Percentiles rank a stretch among this genome's conserved stretches.
Evolutionary conservation across 2,888 invertebrate genomes (phyloP).

Genomic region (Synanthedon formicaeformis): DNA sequence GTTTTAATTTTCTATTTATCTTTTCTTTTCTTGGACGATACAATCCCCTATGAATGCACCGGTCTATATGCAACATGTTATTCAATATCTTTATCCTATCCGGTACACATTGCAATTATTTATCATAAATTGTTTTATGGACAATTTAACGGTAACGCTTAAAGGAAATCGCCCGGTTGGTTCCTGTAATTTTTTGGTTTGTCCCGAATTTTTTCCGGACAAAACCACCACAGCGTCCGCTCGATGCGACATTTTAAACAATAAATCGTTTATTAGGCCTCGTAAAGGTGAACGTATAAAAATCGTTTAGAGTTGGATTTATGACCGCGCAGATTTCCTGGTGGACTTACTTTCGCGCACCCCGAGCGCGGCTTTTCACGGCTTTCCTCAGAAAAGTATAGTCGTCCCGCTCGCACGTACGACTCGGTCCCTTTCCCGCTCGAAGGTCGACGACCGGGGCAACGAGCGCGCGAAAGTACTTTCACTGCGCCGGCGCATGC

Average conservation of each 20-base stretch:
- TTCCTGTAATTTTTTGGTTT: too few relatives aligned
- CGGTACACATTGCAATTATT: too few relatives aligned
- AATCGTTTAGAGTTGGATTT: constrained; percentile 37
- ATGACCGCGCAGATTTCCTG: constrained; percentile 50
- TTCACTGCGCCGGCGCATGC: constrained; percentile 63
- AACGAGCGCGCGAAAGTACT: constrained; percentile 68
- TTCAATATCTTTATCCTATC: too few relatives aligned
- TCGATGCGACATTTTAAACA: constrained; percentile 7
- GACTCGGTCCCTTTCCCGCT: constrained; percentile 26
- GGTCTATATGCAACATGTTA: too few relatives aligned
- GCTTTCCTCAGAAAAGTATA: constrained; percentile 50
- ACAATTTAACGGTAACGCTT: too few relatives aligned
- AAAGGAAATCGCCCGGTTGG: too few relatives aligned
- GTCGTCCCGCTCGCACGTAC: constrained; percentile 30
- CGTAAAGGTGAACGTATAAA: constrained; percentile 52
- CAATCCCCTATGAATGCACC: too few relatives aligned
- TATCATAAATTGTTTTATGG: too few relatives aligned
- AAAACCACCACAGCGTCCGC: too few relatives aligned
- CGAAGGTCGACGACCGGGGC: constrained; percentile 64
- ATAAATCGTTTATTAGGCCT: constrained; percentile 42
- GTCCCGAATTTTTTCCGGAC: too few relatives aligned
- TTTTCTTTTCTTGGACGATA: too few relatives aligned
- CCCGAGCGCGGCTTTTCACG: constrained; percentile 48
- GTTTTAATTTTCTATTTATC: too few relatives aligned
- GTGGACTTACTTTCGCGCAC: constrained; percentile 52